Base-by-base conservation (phyloP, 2,113 vertebrate species). In the Morone saxatilis region DNA sequence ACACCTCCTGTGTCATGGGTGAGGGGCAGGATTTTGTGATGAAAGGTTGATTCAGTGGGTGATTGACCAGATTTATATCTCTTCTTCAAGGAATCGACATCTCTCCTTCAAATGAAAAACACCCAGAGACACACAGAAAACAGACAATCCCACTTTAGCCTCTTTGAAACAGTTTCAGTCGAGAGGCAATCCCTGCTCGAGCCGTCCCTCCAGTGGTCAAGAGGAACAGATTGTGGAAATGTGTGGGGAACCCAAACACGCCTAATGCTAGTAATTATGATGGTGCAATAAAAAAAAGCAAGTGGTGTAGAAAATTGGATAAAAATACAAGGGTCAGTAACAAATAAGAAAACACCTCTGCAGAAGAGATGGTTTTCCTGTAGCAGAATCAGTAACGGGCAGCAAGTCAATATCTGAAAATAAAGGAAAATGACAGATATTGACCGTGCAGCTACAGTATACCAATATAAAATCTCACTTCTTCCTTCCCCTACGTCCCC, bases 61-160 rank as follows among this genome's bases (percentile, higher is more conserved):
- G 66, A 68, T 53, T 79, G 51, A 6, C 36, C 54, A 71, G 69
- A 68, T 76, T 68, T 72, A 19, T 54, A 20, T 68, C 45, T 72
- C 6, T 41, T 62, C 76, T 68, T 56, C 50, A 48, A 51, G n/a
- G 36, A 78, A 67, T 25, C 7, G 51, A 74, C 41, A 54, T 59
- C 68, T 80, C n/a, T 59, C 40, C 19, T 75, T 71, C 54, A 76
- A 79, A 77, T 63, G 48, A 73, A 63, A 77, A 66, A 62, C 25
- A 53, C 4, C 11, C 1, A 1, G 20, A 3, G 45, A 48, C 12
- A 43, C 16, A 9, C 45, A 47, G 60, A 47, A 75, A 67, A 53
- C 4, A 79, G 25, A 50, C 73, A 36, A 79, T 77, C 78, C 41
- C 51, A 40, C 63, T 47, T 80, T 1, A 67, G 81, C 61, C 17